Evolutionary conservation across 2,888 invertebrate genomes (phyloP), one percentile per base, ranked within the genome.

Genomic region (Eulithis testata): DNA sequence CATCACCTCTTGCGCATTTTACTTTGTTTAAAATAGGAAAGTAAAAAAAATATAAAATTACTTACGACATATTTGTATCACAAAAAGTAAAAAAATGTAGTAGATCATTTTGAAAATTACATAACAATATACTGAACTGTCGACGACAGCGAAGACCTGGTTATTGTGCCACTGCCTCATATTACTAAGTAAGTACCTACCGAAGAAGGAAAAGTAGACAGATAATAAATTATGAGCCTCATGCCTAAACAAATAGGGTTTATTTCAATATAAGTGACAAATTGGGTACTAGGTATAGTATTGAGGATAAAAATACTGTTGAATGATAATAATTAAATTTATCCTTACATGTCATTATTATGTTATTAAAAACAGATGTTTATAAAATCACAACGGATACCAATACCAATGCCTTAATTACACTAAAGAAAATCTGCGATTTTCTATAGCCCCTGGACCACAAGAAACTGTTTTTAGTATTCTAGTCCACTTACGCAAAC

Each of bases 61-160:
- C 67, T 67, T 45, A 67, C 67, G 45, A 40, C 53, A 60, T 50
- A 67, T 54, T 58, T 67, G 63, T 40, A 54, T 6, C 53, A 61
- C 67, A 11, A 67, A 45, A 27, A 67, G 11, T 27, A 64, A 50
- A 45, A 67, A 0, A n/a, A 57, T 45, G 45, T 11, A 54, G 2
- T 40, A 9, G 40, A 57, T 37, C 67, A 67, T 67, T 63, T 63
- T 64, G 8, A 27, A 53, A 44, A 37, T 37, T 11, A 21, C 52
- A 67, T 57, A 27, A 63, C 57, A 12, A 52, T 12, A 45, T 8
- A 40, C 37, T 40, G 9, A 40, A 11, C 43, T 55, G 43, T 43
- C 40, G 12, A 47, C 31, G 11, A 50, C 40, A 63, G 12, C 50
- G 36, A 53, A 44, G 37, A 5, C 45, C 55, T 63, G 47, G 14